Base-by-base conservation (phyloP, 2,797 vertebrate species). In the Fringilla coelebs region DNA sequence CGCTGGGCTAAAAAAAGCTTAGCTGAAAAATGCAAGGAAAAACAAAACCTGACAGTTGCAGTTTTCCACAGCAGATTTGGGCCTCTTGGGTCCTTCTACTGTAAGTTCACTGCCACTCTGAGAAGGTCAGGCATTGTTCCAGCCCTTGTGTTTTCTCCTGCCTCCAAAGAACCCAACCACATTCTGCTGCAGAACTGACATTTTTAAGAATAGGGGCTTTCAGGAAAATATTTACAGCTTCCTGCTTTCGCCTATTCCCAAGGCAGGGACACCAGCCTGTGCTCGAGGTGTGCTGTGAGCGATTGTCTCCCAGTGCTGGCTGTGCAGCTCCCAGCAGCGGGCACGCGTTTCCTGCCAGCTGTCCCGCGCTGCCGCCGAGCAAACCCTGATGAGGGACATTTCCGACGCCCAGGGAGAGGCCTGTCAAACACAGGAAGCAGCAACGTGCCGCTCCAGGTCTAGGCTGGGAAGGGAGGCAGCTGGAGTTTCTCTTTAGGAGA, bases 41-140 rank as follows among this genome's bases (percentile, higher is more conserved):
- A 93, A 43, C 73, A 95, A 93, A 94, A 90, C 72, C 88, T 89
- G 91, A 90, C 88, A 87, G 85, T 93, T 87, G 93, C 83, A 91
- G 89, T 96, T 96, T 94, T 90, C 83, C 57, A 86, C 14, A 2
- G 80, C 74, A 86, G 52, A 36, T 36, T 15, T 68, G 29, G 29
- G 96, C 84, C 96, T 96, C 96, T 90, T 94, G 96, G 93, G 95
- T 77, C 85, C 85, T 95, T 94, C 95, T 91, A 87, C 92, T 74
- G 4, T 55, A 85, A 94, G 94, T 97, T 97, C 94, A 95, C 77
- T 6, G 8, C 32, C 76, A 70, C 4, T 8, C 80, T 85, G 95
- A 85, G 95, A 97, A 97, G 95, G 96, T 96, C 96, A 95, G 71
- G 92, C 74, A 93, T 94, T 96, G 95, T 96, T 97, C 55, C 73